Evolutionary conservation across 2,797 vertebrate genomes (phyloP), one percentile per base, ranked within the genome.

Genomic region (Steatocranus sp.): DNA sequence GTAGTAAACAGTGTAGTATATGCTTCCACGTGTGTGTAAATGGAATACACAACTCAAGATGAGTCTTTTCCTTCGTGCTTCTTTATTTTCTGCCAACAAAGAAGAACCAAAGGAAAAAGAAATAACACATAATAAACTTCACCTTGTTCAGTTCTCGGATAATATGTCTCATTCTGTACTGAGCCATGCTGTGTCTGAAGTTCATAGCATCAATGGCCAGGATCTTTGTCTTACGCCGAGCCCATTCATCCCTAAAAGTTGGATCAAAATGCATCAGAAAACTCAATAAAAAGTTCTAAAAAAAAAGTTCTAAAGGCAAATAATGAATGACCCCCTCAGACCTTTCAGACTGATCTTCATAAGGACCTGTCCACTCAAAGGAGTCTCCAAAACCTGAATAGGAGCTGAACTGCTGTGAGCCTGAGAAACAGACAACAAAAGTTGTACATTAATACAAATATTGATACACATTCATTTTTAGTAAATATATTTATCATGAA

Each of bases 111-210:
- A 9, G 18, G 12, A 73, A 20, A 3, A 46, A 58, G 6, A 68
- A 17, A 8, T n/a, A 58, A 1, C 2, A 68, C 20, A 25, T 17
- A 4, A 2, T 5, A 17, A 17, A 20, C 7, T 63, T 78, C 30
- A 96, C 96, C 95, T 97, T 97, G 88, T 94, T 93, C 41, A 97
- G 95, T 18, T 96, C 96, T n/a, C 96, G 86, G 2, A 0, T 78
- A 18, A 97, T 73, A 0, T 6, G 78, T 0, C 0, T 6, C 80
- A 90, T 90, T 1, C 1, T 63, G 90, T 90, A 97, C 88, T 97
- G 96, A 0, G 95, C 92, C 4, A 0, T 6, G 0, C n/a, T 17
- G 34, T 92, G 2, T 81, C 6, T 91, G 82, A 91, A 96, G 38
- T 86, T 1, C 7, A 92, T 2, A 2, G 96, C 96, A 3, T 97